Evolutionary conservation across 2,888 invertebrate species (phyloP), one percentile per base, ranked within the genome.

Genomic region (Papilio gigon): DNA sequence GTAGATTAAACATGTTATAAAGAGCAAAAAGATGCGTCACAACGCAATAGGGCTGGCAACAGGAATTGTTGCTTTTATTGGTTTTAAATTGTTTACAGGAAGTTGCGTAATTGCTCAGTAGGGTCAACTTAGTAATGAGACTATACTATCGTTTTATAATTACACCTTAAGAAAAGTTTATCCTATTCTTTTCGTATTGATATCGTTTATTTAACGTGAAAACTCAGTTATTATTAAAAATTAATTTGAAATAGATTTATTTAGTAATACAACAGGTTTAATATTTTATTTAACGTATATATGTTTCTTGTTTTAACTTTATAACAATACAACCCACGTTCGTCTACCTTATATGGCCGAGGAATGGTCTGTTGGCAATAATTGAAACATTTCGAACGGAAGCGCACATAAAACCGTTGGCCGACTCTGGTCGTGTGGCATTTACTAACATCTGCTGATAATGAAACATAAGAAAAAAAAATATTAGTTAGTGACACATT

Each of bases 391-490:
- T 83, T 78, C 72, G 71, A 79, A 80, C 77, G 76, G 81, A 83
- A 77, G 73, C 71, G 68, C 61, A 53, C 65, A 68, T 74, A 70
- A 67, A 79, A 81, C 83, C 82, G 84, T 86, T 84, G 84, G 83
- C 81, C 74, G 78, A 79, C 73, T 78, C 75, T 77, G 73, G 80
- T 77, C 77, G 72, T 77, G 76, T 87, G 86, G 80, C 88, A 81
- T 88, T 89, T 88, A 79, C 71, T 69, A 79, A 83, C 88, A 89
- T 84, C 89, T 88, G 89, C 87, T 83, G 71, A 76, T 77, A 83
- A 82, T 79, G 80, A 84, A 85, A 86, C 53, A 78, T 82, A 77
- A 71, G 75, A 80, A 82, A 84, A 84, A n/a, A 86, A 76, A 73
- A 68, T 8, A 44, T 22, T 14, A 22, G 27, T 35, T 9, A 30